Percentiles rank a stretch among this genome's conserved stretches.
Evolutionary conservation across 2,888 invertebrate species (phyloP).

Genomic region (Dasypogon diadema): DNA sequence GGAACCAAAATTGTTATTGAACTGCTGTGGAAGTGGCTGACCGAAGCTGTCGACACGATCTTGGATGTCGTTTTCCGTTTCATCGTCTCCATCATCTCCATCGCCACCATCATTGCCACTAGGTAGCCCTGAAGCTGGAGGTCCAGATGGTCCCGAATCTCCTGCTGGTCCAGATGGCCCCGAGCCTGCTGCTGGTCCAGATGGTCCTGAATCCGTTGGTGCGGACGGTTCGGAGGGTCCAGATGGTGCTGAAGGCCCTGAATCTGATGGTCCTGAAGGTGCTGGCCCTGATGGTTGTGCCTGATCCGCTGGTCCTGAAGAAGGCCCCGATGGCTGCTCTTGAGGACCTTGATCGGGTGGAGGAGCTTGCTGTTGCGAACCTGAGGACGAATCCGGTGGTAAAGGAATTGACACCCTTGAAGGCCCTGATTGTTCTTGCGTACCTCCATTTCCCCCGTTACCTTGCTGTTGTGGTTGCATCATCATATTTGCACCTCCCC

Average conservation of each 20-base stretch:
- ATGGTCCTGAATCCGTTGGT: constrained; percentile 11
- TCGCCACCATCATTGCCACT: neutral
- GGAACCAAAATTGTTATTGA: neutral
- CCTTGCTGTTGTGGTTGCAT: neutral
- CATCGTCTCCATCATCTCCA: neutral
- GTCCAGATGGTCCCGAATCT: neutral
- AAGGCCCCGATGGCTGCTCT: neutral
- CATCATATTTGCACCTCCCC: neutral
- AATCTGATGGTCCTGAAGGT: neutral
- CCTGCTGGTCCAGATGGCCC: neutral
- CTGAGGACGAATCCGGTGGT: constrained; percentile 9
- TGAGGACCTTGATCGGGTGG: neutral
- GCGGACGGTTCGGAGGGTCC: neutral
- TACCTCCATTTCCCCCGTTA: neutral
- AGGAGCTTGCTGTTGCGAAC: neutral
- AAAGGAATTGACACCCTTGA: constrained; percentile 33
- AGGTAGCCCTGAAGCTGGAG: neutral
- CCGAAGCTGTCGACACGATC: constrained; percentile 5
- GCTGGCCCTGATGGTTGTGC: neutral
- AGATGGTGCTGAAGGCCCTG: neutral
- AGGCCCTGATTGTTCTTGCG: constrained; percentile 5
- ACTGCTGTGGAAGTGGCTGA: neutral
- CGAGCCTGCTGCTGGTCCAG: neutral
- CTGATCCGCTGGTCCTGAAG: neutral
- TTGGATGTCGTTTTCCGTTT: neutral